A percentile compares a stretch with the other conserved stretches of the same genome.
These are phyloP conservation scores for Mesaphorura yosii DNA, from an alignment of 1,140 invertebrate species.

Conservation along the genomic window DNA sequence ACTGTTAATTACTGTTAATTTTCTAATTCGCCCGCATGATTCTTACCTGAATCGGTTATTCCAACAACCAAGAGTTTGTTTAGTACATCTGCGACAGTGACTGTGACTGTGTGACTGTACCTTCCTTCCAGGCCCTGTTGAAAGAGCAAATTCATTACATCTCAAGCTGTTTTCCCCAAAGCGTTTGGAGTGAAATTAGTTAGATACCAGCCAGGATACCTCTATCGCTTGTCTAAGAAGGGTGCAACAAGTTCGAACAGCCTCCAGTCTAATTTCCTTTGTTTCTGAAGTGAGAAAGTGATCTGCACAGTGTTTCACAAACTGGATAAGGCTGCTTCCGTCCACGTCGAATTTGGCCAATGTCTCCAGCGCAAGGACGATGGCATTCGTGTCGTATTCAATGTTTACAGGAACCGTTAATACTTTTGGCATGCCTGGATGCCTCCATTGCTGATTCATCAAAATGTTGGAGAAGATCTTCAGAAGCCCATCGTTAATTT, in stretches of 20 bases:
- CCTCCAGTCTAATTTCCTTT: slow-evolving; percentile 82
- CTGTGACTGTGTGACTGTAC: slow-evolving; percentile 65
- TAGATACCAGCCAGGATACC: too few species aligned
- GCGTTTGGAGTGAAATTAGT: too few species aligned
- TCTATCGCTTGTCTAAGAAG: slow-evolving; percentile 70
- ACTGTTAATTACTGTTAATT: not conserved
- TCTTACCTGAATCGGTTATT: slow-evolving; percentile 74
- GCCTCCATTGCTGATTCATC: slow-evolving; percentile 71
- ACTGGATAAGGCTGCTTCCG: slow-evolving; percentile 77
- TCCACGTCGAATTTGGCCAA: slow-evolving; percentile 95
- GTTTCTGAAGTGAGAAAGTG: slow-evolving; percentile 84
- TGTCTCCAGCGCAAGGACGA: slow-evolving; percentile 84
- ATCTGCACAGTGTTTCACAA: slow-evolving; percentile 83
- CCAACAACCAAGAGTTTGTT: slow-evolving; percentile 81
- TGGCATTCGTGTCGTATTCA: slow-evolving; percentile 56
- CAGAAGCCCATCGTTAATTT: slow-evolving; percentile 83
- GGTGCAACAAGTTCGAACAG: slow-evolving; percentile 83
- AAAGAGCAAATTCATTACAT: too few species aligned
- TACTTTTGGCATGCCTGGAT: slow-evolving; percentile 55
- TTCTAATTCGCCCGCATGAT: not conserved
- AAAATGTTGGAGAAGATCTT: slow-evolving; percentile 74
- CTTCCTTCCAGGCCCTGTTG: slow-evolving; percentile 33
- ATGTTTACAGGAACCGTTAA: slow-evolving; percentile 4
- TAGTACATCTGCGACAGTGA: slow-evolving; percentile 77
- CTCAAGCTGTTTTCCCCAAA: slow-evolving; percentile 45